phyloP scores from a whole-genome alignment of 2,797 vertebrate genomes.

The Gouania willdenowi region DNA sequence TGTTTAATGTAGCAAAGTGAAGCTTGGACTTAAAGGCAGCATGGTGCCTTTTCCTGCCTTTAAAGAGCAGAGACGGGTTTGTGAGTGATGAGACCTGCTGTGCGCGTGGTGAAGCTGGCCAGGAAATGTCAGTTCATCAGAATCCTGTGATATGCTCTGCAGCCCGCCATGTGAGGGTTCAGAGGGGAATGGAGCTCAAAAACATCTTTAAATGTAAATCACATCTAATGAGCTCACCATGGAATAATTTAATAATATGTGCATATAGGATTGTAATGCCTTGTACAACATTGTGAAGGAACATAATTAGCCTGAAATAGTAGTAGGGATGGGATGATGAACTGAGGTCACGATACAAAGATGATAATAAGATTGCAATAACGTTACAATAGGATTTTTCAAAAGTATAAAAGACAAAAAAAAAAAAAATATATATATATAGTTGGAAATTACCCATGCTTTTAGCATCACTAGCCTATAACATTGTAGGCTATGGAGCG shows the following conservation, averaged over 20 bases:
- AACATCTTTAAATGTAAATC: slow-evolving; percentile 64
- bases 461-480: too few relatives aligned
- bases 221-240: slow-evolving; percentile 58
- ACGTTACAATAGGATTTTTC: too few relatives aligned
- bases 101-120: slow-evolving; percentile 10
- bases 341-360: too few relatives aligned
- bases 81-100: slow-evolving; percentile 11
- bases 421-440: too few relatives aligned
- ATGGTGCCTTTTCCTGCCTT: slow-evolving; percentile 47
- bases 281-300: slow-evolving; percentile 38
- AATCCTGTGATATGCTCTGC: slow-evolving; percentile 48
- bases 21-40: slow-evolving; percentile 48
- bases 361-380: too few relatives aligned
- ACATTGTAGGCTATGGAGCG: too few relatives aligned
- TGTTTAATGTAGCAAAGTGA: slow-evolving; percentile 61
- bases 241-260: slow-evolving; percentile 66
- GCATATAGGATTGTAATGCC: slow-evolving; percentile 59
- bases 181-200: slow-evolving; percentile 28
- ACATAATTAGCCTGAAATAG: slow-evolving; percentile 60
- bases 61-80: slow-evolving; percentile 54
- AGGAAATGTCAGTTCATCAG: slow-evolving; percentile 68
- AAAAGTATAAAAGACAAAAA: too few relatives aligned
- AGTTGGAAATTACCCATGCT: too few relatives aligned
- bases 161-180: slow-evolving; percentile 25
- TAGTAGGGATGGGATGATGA: too few relatives aligned